Conservation (phyloP, 1,140 invertebrate genomes). For the Sogatella furcifera region DNA sequence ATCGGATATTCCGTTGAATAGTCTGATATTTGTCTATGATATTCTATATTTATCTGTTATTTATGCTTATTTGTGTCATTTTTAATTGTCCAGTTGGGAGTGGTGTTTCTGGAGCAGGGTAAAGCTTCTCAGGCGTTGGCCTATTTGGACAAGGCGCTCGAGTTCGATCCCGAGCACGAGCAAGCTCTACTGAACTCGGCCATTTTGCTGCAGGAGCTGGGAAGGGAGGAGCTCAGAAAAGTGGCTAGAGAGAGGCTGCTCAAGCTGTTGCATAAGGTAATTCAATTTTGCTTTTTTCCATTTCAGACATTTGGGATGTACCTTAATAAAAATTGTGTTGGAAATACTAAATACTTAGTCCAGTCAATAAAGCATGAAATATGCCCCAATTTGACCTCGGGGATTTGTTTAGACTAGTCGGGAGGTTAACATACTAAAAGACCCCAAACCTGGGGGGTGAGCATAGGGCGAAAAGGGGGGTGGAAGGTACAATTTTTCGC, state of each 20-base stretch:
- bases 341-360: constrained; percentile 2
- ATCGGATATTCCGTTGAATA: too few species aligned
- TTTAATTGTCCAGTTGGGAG: constrained; percentile 80
- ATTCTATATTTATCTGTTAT: neutral
- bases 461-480: too few species aligned
- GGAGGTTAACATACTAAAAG: too few species aligned
- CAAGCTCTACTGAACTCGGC: constrained; percentile 92
- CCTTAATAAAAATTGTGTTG: too few species aligned
- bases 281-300: too few species aligned
- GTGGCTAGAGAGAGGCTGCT: constrained; percentile 67
- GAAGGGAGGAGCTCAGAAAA: constrained; percentile 63
- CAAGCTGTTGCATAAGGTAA: constrained; percentile 64
- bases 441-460: too few species aligned
- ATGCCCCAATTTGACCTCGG: too few species aligned
- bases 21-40: too few species aligned
- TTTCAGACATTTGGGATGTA: too few species aligned
- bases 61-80: constrained; percentile 23
- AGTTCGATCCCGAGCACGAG: constrained; percentile 88
- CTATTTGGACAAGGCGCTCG: constrained; percentile 86
- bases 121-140: constrained; percentile 81
- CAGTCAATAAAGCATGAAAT: too few species aligned
- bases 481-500: too few species aligned
- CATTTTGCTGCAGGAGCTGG: constrained; percentile 82
- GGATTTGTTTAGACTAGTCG: too few species aligned
- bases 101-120: constrained; percentile 86